phyloP scores from a whole-genome alignment of 2,797 vertebrate species.

The Sebastes matsubarae region DNA sequence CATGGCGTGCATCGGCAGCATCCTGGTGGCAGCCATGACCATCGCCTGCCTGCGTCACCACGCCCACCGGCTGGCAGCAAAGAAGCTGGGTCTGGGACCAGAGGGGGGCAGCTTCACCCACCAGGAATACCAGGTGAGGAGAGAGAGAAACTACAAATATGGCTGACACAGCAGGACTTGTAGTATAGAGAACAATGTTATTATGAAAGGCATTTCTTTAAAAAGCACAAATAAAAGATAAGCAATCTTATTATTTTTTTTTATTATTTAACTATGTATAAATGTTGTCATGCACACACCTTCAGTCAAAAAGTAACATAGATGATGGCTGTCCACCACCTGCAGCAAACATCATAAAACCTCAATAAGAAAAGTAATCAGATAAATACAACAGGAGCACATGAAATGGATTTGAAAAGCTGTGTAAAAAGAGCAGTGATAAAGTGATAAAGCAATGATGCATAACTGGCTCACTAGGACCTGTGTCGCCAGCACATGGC shows the following conservation, averaged over 20 bases:
- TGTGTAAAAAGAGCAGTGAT: too few relatives aligned
- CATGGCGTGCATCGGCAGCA: conserved; percentile 86
- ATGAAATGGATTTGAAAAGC: background rate
- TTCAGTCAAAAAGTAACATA: too few relatives aligned
- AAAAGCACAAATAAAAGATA: background rate
- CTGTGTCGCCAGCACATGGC: conserved; percentile 98
- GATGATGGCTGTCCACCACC: background rate
- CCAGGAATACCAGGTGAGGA: conserved; percentile 92
- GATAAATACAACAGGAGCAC: background rate
- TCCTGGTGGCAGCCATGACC: conserved; percentile 86
- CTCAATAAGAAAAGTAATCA: background rate
- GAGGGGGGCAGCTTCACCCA: conserved; percentile 91
- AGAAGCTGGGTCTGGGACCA: conserved; percentile 90
- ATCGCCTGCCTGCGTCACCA: conserved; percentile 90
- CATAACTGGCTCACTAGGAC: conserved; percentile 83
- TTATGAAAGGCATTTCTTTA: background rate
- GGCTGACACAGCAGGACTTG: too few relatives aligned
- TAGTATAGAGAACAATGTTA: background rate
- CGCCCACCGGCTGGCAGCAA: conserved; percentile 87
- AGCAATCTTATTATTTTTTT: too few relatives aligned
- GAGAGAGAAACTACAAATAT: background rate
- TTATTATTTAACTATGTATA: background rate
- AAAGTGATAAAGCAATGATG: background rate
- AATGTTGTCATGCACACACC: background rate
- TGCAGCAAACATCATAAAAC: background rate